phyloP scores from a whole-genome alignment of 2,797 vertebrate species.

The Glossophaga mutica region DNA sequence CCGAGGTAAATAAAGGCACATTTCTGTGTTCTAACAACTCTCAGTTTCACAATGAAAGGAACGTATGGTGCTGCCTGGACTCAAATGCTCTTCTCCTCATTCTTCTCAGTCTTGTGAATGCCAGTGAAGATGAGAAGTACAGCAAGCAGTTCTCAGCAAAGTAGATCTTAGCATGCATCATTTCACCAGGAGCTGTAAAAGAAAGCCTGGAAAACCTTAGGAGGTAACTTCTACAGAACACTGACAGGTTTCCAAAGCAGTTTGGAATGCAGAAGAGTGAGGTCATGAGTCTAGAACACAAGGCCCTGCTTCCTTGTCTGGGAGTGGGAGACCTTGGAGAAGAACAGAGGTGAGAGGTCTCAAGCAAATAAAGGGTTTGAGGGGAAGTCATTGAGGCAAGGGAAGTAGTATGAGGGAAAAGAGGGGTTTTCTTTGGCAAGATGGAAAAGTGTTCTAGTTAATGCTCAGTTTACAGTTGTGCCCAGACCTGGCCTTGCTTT shows the following conservation, averaged over 20 bases:
- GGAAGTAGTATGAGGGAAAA: background rate
- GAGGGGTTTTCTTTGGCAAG: background rate
- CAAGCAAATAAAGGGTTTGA: background rate
- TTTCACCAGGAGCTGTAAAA: background rate
- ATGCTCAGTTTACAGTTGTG: background rate
- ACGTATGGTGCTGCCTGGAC: background rate
- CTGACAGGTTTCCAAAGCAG: background rate
- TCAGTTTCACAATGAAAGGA: background rate
- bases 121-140: background rate
- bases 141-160: background rate
- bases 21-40: background rate
- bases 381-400: background rate
- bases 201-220: background rate
- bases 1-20: background rate
- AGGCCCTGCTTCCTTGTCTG: background rate
- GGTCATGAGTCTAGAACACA: background rate
- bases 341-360: background rate
- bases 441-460: background rate
- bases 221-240: background rate
- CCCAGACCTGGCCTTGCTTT: background rate
- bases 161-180: background rate
- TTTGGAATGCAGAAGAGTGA: background rate
- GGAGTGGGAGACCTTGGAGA: background rate
- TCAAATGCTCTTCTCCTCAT: background rate
- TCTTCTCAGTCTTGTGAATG: background rate